A percentile compares a stretch with the other conserved stretches of the same genome.
phyloP scores from a whole-genome alignment of 2,888 invertebrate species.

The Drosophila sordidula region DNA sequence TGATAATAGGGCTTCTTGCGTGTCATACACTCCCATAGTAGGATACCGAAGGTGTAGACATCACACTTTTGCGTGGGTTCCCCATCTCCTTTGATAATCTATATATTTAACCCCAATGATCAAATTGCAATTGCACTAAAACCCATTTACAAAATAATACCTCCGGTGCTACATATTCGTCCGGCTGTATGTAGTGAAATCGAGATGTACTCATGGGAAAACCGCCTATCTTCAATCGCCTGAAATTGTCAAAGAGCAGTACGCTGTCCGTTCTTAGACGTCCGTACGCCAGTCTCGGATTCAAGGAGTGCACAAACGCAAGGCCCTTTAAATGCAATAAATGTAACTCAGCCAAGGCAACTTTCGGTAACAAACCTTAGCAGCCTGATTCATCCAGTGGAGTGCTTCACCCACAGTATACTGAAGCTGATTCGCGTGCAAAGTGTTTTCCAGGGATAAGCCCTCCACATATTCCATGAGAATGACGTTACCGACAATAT shows the following conservation, averaged over 20 bases:
- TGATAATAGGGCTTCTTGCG: background rate
- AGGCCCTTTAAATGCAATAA: background rate
- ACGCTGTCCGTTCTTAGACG: background rate
- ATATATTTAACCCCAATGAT: background rate
- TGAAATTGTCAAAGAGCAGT: background rate
- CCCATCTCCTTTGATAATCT: background rate
- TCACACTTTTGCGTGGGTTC: background rate
- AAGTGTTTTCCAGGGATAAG: background rate
- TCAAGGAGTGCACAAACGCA: background rate
- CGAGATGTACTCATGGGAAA: background rate
- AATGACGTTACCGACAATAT: background rate
- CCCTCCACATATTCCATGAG: slow-evolving; percentile 2
- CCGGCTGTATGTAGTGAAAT: background rate
- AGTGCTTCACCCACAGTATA: background rate
- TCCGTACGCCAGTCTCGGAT: background rate
- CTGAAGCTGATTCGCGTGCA: background rate
- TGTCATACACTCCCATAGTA: background rate
- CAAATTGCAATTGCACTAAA: background rate
- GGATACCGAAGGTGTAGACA: background rate
- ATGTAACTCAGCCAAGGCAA: background rate
- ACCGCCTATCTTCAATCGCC: background rate
- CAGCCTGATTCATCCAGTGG: slow-evolving; percentile 4
- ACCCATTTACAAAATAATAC: background rate
- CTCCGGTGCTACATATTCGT: background rate
- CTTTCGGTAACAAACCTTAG: background rate